Evolutionary conservation across 2,797 vertebrate species (phyloP), one percentile per base, ranked within the genome.

Genomic region (Orestias chungarensis): DNA sequence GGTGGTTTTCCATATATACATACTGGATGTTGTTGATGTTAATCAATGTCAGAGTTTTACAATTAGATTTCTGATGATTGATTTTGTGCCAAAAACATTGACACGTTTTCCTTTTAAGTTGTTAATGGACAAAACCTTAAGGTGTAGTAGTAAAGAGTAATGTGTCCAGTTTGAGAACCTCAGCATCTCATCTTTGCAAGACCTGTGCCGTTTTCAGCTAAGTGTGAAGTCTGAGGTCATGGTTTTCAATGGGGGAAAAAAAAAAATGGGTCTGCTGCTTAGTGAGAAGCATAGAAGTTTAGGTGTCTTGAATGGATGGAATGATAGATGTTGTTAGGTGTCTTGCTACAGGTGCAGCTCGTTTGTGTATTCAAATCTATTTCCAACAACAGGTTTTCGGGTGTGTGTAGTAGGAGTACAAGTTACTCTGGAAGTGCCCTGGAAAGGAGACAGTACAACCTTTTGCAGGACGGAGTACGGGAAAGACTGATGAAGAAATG

Each of bases 351-450:
- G 25, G 3, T 38, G 7, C 23, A 65, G 50, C 23, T 55, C 4
- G 67, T 40, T 73, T 29, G 17, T 7, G 18, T 40, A 70, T 68
- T 64, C 52, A n/a, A 64, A 9, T 44, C 64, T 44, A 8, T 70
- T 74, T 47, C 31, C 33, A 65, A 49, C 3, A 29, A 68, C 14
- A 12, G 18, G 11, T 12, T n/a, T 59, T 57, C 27, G 44, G 46
- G 73, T 69, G 54, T 71, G 83, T 57, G 66, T 71, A 42, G 66
- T 6, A 23, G 81, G 33, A 27, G 72, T 8, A 73, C 87, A 76
- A 74, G 88, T 79, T 80, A 71, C 80, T 76, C 87, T 85, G 88
- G 67, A 92, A 90, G 90, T 25, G 33, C 71, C 77, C 75, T 52
- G 75, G 76, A 72, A 81, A 86, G 59, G 43, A 83, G 62, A 80